Evolutionary conservation across 2,888 invertebrate species (phyloP), one percentile per base, ranked within the genome.

Genomic region (Operophtera brumata): DNA sequence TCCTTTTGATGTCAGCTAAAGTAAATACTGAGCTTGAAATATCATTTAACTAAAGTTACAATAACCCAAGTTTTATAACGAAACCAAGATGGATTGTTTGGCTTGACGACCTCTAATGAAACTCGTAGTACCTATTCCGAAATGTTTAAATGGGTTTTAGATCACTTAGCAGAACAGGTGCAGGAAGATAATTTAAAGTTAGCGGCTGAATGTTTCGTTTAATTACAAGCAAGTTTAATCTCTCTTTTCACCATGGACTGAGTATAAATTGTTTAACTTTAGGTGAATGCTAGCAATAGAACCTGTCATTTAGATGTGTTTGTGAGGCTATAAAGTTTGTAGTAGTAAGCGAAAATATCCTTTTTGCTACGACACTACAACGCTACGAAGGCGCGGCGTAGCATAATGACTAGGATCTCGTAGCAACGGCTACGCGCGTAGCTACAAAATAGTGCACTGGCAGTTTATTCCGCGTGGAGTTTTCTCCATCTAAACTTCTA

Each of bases 81-180:
- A 50, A 44, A 35, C 48, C 49, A 47, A 53, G 62, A 53, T 44
- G 44, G 62, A 64, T 65, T 62, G 58, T 62, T 65, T 59, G 50
- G 37, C 52, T 55, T 57, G 51, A 54, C 61, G 54, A 56, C 54
- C 50, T 47, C 40, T 20, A 60, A 61, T 61, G 11, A 45, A 59
- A 54, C 54, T 57, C 4, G 11, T 54, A 47, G 36, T 37, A 41
- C 20, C 25, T 37, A 49, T 44, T 92, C 92, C 26, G 48, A 46
- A 50, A 44, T 41, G 28, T 43, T 56, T 40, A 11, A 47, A 51
- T 51, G 39, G 37, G 13, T 39, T 20, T 54, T 48, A 14, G 25
- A 34, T 43, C 25, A 1, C 5, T 35, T 45, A 26, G 9, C 20
- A n/a, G n/a, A n/a, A n/a, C n/a, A 32, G 35, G 41, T 50, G 30